phyloP scores from a whole-genome alignment of 2,797 vertebrate genomes.

The Gymnoscopelus microlampas region DNA sequence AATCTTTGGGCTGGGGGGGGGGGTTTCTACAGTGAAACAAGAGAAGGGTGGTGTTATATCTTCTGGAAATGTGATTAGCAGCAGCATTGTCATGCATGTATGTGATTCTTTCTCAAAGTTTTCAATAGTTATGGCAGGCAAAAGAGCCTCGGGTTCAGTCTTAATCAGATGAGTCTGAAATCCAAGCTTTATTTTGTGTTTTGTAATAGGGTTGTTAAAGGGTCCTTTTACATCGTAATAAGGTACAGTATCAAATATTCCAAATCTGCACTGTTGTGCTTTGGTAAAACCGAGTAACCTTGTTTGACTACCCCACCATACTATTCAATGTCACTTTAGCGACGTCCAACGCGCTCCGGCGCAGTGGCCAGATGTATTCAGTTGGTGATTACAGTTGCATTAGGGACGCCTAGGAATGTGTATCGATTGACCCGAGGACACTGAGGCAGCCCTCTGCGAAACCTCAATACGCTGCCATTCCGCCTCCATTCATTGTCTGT shows the following conservation, averaged over 20 bases:
- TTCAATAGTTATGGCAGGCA: slow-evolving; percentile 36
- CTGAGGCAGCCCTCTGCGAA: slow-evolving; percentile 66
- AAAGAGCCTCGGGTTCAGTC: slow-evolving; percentile 43
- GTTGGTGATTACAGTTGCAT: slow-evolving; percentile 80
- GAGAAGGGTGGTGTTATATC: neutral
- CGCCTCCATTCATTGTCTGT: slow-evolving; percentile 76
- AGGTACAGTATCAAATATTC: slow-evolving; percentile 49
- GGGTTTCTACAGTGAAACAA: neutral
- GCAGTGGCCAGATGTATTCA: slow-evolving; percentile 71
- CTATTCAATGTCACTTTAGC: slow-evolving; percentile 78
- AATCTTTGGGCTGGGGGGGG: neutral
- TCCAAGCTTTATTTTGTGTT: slow-evolving; percentile 57
- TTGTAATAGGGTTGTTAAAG: slow-evolving; percentile 51
- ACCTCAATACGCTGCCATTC: slow-evolving; percentile 66
- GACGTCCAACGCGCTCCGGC: slow-evolving; percentile 47
- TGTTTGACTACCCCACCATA: slow-evolving; percentile 64
- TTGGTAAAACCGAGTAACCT: slow-evolving; percentile 66
- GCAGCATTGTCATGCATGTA: slow-evolving; percentile 14
- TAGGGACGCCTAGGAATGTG: slow-evolving; percentile 78
- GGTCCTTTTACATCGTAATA: slow-evolving; percentile 65
- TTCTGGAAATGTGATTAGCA: slow-evolving; percentile 47
- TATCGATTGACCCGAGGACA: slow-evolving; percentile 78
- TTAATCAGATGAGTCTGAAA: slow-evolving; percentile 69
- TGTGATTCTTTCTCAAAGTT: slow-evolving; percentile 33
- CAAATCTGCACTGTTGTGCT: slow-evolving; percentile 51